Conservation (phyloP, 2,113 vertebrate species). For the Coturnix japonica region DNA sequence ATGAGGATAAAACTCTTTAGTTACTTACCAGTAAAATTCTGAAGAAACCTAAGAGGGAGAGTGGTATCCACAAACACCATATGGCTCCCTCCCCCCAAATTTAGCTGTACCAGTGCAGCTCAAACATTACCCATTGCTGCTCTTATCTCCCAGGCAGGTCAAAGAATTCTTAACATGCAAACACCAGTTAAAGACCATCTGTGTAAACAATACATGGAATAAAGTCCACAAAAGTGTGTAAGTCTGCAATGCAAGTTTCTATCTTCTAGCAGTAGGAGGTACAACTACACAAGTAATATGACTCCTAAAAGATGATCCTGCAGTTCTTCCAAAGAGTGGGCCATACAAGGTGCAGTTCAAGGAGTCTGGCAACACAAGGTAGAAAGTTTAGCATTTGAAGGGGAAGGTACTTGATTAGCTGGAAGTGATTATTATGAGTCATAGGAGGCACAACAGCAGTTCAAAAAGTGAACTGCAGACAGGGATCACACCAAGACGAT, state of each 20-base stretch:
- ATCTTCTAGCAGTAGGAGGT: neutral
- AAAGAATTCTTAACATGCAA: neutral
- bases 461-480: neutral
- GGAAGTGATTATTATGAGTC: neutral
- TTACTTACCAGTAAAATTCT: neutral
- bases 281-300: neutral
- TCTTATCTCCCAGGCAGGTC: neutral
- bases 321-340: neutral
- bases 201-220: neutral
- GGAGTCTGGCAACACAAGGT: neutral
- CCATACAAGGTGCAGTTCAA: neutral
- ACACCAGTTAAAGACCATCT: constrained; percentile 11
- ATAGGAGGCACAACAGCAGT: neutral
- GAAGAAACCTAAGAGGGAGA: neutral
- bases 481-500: neutral
- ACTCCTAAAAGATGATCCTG: neutral
- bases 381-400: neutral
- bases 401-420: neutral
- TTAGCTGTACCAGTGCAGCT: neutral
- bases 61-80: neutral
- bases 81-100: neutral
- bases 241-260: neutral
- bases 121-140: neutral
- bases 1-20: neutral
- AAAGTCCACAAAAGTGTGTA: neutral